phyloP scores from a whole-genome alignment of 64 coral and sea anemone species.

The Actinia tenebrosa region DNA sequence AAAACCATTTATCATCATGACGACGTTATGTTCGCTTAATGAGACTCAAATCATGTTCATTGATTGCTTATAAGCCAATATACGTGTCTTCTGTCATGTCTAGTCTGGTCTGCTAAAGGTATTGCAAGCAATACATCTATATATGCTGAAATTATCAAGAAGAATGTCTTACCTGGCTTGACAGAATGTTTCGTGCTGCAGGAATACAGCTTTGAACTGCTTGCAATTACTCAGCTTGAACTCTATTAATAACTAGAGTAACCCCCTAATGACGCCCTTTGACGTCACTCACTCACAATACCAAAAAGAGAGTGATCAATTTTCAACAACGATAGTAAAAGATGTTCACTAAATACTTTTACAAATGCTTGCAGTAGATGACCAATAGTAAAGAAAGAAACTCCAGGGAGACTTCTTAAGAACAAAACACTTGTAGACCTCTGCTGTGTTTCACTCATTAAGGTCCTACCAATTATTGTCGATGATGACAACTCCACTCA shows the following conservation, averaged over 20 bases:
- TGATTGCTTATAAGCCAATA: no score
- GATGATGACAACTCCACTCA: background rate
- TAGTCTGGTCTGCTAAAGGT: background rate
- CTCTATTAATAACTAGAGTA: background rate
- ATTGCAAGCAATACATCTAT: background rate
- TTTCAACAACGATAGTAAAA: background rate
- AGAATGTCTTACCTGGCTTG: background rate
- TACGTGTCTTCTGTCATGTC: background rate
- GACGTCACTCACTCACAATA: background rate
- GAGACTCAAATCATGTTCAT: no score
- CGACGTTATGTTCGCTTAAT: no score
- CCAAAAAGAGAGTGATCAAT: background rate
- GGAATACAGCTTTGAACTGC: background rate
- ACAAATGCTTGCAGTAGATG: background rate
- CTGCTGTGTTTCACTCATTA: background rate
- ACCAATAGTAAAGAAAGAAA: background rate
- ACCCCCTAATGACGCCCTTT: background rate
- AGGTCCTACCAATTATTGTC: background rate
- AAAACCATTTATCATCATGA: no score
- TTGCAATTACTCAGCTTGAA: background rate
- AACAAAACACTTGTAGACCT: background rate
- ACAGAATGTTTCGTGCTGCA: background rate
- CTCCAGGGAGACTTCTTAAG: background rate
- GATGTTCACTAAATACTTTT: background rate
- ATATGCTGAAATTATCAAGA: background rate